Evolutionary conservation across 2,888 invertebrate genomes (phyloP).

Genomic region (Bugula neritina): DNA sequence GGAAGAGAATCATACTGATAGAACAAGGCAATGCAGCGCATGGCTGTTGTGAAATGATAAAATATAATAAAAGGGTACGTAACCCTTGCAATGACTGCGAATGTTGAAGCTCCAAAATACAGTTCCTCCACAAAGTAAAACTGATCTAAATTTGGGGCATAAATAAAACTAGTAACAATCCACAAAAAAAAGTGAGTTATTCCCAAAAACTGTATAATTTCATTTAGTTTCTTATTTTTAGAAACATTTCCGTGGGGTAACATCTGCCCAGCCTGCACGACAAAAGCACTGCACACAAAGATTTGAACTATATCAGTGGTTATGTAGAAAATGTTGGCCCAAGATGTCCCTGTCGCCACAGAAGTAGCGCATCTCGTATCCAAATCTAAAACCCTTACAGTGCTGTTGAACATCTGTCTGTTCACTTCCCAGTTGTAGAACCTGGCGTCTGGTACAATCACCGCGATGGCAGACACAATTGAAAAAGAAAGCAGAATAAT

Average conservation of each 20-base stretch:
- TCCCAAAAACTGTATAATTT: neutral
- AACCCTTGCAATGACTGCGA: neutral
- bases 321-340: neutral
- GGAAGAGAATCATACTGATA: neutral
- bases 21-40: slow-evolving; percentile 2
- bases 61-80: neutral
- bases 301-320: neutral
- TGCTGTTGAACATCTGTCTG: neutral
- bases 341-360: neutral
- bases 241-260: neutral
- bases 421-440: neutral
- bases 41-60: slow-evolving; percentile 14
- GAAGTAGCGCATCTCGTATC: neutral
- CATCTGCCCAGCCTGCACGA: neutral
- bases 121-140: slow-evolving; percentile 7
- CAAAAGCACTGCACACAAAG: neutral
- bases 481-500: neutral
- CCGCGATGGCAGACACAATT: neutral
- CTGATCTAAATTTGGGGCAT: neutral
- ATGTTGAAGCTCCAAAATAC: neutral
- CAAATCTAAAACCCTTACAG: neutral
- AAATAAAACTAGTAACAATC: neutral
- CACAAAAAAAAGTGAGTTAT: neutral
- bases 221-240: neutral
- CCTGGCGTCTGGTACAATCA: neutral